Conservation (phyloP, 2,888 invertebrate genomes). For the Xanthia icteritia region DNA sequence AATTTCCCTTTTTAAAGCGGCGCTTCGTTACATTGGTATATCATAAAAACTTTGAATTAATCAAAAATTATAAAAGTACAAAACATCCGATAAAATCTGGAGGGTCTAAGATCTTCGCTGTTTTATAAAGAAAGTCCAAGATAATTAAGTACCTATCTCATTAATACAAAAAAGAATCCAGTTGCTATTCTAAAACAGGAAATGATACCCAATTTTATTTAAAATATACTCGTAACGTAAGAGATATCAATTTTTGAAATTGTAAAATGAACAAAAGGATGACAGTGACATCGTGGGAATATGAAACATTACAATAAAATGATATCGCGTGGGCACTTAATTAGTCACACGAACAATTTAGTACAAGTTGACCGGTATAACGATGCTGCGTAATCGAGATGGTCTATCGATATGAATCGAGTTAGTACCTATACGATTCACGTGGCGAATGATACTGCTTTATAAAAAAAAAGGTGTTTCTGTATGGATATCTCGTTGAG, state of each 20-base stretch:
- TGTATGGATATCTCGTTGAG: slow-evolving; percentile 24
- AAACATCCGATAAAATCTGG: neutral
- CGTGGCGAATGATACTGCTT: slow-evolving; percentile 49
- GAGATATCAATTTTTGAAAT: neutral
- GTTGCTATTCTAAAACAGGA: neutral
- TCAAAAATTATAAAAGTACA: neutral
- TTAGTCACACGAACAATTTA: slow-evolving; percentile 42
- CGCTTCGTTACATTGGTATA: neutral
- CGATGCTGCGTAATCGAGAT: slow-evolving; percentile 19
- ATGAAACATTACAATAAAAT: slow-evolving; percentile 22
- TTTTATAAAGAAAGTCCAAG: neutral
- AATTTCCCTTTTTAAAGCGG: slow-evolving; percentile 31
- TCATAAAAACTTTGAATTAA: too few relatives aligned
- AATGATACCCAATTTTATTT: neutral
- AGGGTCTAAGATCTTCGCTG: neutral
- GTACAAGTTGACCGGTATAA: slow-evolving; percentile 18
- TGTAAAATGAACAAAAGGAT: slow-evolving; percentile 19
- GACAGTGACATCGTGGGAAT: slow-evolving; percentile 57
- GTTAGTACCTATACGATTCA: slow-evolving; percentile 20
- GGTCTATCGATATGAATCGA: slow-evolving; percentile 24
- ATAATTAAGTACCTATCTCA: neutral
- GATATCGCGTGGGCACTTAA: slow-evolving; percentile 39
- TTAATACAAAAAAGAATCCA: neutral
- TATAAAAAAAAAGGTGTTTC: slow-evolving; percentile 47
- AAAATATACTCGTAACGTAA: neutral